Evolutionary conservation across 2,888 invertebrate genomes (phyloP), one percentile per base, ranked within the genome.

Genomic region (Heteromurus nitidus): DNA sequence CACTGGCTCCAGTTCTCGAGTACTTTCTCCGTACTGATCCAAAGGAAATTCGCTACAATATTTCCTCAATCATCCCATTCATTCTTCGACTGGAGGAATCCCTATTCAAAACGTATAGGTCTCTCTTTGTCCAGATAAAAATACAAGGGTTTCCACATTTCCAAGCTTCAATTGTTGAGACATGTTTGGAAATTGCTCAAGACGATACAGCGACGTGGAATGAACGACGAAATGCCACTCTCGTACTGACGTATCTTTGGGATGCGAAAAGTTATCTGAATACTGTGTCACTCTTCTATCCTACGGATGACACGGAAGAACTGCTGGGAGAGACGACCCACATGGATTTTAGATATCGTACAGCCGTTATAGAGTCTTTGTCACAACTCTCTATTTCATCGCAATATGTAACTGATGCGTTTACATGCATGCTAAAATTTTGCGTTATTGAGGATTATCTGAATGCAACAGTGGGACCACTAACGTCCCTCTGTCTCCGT

Each of bases 121-220:
- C 42, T 2, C 62, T 84, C 13, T 79, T 84, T 3, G 36, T 53
- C 3, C 36, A 73, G 44, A 72, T 84, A 5, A 84, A 82, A 47
- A 75, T 69, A 7, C 82, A 80, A 28, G 80, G 82, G 7, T 84
- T 82, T 75, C 74, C 84, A 0, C 67, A 82, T 64, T 64, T 82
- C 20, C 50, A 68, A 50, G 80, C 80, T 9, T 30, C 50, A 13
- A 77, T 84, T 18, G 75, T 80, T 3, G 84, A 84, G 47, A 26
- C 58, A 20, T 84, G 84, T 31, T 53, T 84, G 24, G 84, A 84
- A 68, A 80, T 64, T 20, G 73, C 79, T 5, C 81, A 84, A 24
- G 82, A 82, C 30, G 84, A 84, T n/a, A 20, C 13, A 3, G 70
- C 70, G 3, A 53, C 36, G 11, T 68, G 72, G 60, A 65, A 24